A percentile compares a stretch with the other conserved stretches of the same genome.
These are phyloP conservation scores for Lutraria rhynchaena DNA, from an alignment of 1,140 invertebrate species.

Conservation along the genomic window DNA sequence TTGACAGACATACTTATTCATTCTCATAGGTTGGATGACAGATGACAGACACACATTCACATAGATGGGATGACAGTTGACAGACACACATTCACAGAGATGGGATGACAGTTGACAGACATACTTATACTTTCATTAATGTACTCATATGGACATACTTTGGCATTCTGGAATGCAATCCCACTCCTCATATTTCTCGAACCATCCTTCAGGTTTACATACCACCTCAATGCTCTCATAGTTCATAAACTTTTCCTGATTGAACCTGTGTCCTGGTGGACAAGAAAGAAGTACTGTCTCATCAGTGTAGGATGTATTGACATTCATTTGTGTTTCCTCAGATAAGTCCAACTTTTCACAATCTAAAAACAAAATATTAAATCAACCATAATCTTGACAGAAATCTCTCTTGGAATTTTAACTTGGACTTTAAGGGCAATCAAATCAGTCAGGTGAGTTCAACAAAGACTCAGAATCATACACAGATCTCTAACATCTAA, in stretches of 20 bases:
- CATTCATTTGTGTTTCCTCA: not conserved
- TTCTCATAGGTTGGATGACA: no score
- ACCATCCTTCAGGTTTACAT: conserved; percentile 20
- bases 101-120: no score
- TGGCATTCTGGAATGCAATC: conserved; percentile 35
- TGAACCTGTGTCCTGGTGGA: conserved; percentile 23
- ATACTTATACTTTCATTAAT: no score
- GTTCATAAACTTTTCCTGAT: conserved; percentile 11
- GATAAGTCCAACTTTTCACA: conserved; percentile 19
- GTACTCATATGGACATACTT: no score
- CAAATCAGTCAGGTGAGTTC: not conserved
- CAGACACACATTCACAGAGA: no score
- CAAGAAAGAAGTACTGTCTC: conserved; percentile 20
- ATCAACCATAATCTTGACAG: not conserved
- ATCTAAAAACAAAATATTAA: conserved; percentile 31
- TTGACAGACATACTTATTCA: no score
- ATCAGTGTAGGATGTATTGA: not conserved
- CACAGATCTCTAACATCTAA: not conserved
- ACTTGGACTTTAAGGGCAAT: not conserved
- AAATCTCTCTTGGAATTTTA: not conserved
- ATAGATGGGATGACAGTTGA: no score
- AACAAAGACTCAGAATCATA: not conserved
- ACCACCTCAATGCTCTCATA: not conserved
- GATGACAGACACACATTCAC: no score
- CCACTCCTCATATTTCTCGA: not conserved